Percentiles rank a stretch among this genome's conserved stretches.
Evolutionary conservation across 2,797 vertebrate genomes (phyloP).

Genomic region (Gallirallus australis): DNA sequence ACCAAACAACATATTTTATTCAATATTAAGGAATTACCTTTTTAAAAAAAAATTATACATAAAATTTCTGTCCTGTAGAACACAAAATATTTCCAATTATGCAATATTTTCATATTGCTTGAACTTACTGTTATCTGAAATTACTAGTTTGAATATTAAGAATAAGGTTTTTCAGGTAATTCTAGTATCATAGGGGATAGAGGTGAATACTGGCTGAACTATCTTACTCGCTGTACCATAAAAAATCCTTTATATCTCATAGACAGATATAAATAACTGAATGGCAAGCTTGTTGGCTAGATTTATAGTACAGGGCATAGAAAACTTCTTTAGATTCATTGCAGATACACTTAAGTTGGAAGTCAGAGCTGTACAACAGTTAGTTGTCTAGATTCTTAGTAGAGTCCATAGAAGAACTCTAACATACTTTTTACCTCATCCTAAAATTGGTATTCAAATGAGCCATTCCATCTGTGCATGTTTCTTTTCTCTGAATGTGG

Average conservation of each 20-base stretch:
- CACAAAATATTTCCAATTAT: not conserved
- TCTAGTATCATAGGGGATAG: not conserved
- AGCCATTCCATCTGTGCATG: not conserved
- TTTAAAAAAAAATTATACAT: not conserved
- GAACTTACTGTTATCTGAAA: not conserved
- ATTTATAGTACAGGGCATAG: not conserved
- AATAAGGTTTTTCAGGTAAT: not conserved
- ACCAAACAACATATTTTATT: not conserved
- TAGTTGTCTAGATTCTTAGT: not conserved
- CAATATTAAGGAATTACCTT: not conserved
- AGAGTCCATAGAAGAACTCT: not conserved
- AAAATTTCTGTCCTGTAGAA: not conserved
- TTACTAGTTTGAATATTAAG: not conserved
- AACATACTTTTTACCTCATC: not conserved
- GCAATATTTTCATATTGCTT: not conserved
- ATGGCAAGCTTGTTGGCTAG: not conserved
- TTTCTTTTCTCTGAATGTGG: not conserved
- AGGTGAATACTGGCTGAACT: not conserved
- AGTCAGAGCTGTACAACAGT: not conserved
- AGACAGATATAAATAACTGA: not conserved
- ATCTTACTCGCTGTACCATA: not conserved
- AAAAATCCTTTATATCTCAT: not conserved
- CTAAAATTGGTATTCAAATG: not conserved
- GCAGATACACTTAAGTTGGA: not conserved
- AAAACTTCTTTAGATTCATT: not conserved